Percentiles rank a stretch among this genome's conserved stretches.
These are phyloP conservation scores for Macaria liturata DNA, from an alignment of 2,888 invertebrate genomes.

Conservation along the genomic window DNA sequence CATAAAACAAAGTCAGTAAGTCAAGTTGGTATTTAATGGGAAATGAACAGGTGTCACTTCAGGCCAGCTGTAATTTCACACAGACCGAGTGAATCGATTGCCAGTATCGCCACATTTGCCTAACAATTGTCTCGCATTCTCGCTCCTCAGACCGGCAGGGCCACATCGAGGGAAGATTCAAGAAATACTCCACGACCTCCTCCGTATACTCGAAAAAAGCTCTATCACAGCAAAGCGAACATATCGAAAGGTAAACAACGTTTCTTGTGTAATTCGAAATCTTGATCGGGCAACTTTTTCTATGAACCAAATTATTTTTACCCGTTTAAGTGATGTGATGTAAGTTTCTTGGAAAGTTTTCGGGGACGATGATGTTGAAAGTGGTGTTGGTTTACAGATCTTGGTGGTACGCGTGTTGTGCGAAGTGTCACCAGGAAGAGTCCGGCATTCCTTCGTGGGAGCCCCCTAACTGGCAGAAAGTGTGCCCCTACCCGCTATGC, in stretches of 20 bases:
- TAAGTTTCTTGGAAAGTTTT: conserved; percentile 5
- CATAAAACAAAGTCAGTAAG: not conserved
- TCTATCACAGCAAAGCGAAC: conserved; percentile 74
- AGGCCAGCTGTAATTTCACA: conserved; percentile 52
- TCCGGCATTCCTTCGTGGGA: conserved; percentile 90
- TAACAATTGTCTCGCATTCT: conserved; percentile 39
- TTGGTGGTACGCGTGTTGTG: conserved; percentile 92
- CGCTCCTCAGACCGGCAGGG: conserved; percentile 70
- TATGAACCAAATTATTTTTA: not conserved
- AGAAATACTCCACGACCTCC: conserved; percentile 79
- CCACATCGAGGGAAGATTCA: conserved; percentile 78
- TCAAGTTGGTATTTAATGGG: conserved; percentile 29
- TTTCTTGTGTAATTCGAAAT: conserved; percentile 16
- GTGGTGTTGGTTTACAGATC: conserved; percentile 78
- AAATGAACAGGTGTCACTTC: conserved; percentile 37
- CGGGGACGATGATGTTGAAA: conserved; percentile 17
- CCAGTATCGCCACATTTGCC: conserved; percentile 35
- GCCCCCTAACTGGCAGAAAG: conserved; percentile 90
- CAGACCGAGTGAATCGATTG: conserved; percentile 53
- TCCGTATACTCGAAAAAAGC: conserved; percentile 79
- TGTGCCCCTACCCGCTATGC: conserved; percentile 93
- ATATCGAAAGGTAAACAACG: conserved; percentile 69
- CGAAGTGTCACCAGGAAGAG: conserved; percentile 90
- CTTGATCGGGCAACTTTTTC: conserved; percentile 20
- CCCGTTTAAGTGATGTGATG: not conserved